Evolutionary conservation across 1,140 invertebrate species (phyloP), one percentile per base, ranked within the genome.

Genomic region (Habropoda laboriosa): DNA sequence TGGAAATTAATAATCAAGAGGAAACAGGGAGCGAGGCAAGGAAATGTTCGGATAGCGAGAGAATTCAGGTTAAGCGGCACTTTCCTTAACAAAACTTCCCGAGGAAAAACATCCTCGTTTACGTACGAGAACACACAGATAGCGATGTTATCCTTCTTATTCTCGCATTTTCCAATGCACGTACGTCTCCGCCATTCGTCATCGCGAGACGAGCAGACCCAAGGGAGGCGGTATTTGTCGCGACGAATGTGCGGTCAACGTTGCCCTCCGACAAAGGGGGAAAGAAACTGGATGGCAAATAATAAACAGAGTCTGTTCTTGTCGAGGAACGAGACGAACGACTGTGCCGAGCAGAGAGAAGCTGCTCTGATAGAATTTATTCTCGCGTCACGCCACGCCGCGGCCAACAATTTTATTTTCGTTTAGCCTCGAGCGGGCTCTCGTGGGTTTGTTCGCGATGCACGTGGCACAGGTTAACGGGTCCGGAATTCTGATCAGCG

Each of bases 1-100:
- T n/a, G 21, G 10, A 63, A 61, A 63, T 79, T 78, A 78, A 58
- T 70, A 60, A 78, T 78, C 32, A 66, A 78, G 47, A n/a, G n/a
- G n/a, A n/a, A n/a, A n/a, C n/a, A n/a, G n/a, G n/a, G n/a, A 63
- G 16, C 10, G 27, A 2, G 32, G 7, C 21, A 12, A 7, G 35
- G n/a, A 53, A 30, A 74, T 53, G 27, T 57, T 40, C n/a, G 18
- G 32, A 51, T 16, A 24, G n/a, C 21, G 12, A n/a, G 12, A 18
- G 47, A 32, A 68, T 51, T 68, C 24, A 12, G 64, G 30, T 68
- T 38, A 38, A 68, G 64, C 45, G 64, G 10, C 47, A 51, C 64
- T 51, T 68, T 49, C 45, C 51, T 51, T 35, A 68, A 68, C 45
- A 21, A 24, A 67, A 49, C 2, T n/a, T n/a, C n/a, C 21, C 0